A percentile compares a stretch with the other conserved stretches of the same genome.
phyloP scores from a whole-genome alignment of 2,113 vertebrate species.

The Sorex araneus region DNA sequence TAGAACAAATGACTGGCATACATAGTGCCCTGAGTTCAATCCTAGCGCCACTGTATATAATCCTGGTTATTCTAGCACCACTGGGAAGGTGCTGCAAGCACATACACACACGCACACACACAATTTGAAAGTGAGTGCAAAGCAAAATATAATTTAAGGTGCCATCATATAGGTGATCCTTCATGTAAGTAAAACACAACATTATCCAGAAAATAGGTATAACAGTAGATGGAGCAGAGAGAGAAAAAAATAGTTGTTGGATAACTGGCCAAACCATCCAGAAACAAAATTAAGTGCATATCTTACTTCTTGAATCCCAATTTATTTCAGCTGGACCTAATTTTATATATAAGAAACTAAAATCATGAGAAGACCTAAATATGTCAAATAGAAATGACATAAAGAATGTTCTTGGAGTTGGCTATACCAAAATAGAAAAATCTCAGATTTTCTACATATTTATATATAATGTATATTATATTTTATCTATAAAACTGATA shows the following conservation, averaged over 20 bases:
- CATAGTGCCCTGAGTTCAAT: too few species aligned
- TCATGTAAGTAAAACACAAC: too few species aligned
- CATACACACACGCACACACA: too few species aligned
- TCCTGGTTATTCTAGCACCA: too few species aligned
- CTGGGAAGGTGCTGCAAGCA: too few species aligned
- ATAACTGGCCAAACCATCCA: not conserved
- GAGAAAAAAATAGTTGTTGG: not conserved
- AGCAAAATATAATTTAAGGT: too few species aligned
- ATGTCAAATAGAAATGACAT: not conserved
- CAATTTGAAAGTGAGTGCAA: too few species aligned
- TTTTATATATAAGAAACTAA: slow-evolving; percentile 28
- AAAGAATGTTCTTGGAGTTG: not conserved
- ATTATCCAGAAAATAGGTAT: not conserved
- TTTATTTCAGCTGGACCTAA: slow-evolving; percentile 19
- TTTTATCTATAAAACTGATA: not conserved
- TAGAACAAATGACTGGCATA: too few species aligned
- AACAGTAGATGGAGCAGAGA: not conserved
- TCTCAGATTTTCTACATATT: too few species aligned
- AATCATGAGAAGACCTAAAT: not conserved
- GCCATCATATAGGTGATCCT: too few species aligned
- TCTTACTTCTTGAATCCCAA: not conserved
- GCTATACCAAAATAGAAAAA: slow-evolving; percentile 23
- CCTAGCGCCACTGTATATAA: too few species aligned
- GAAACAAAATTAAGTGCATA: slow-evolving; percentile 20
- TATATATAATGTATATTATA: too few species aligned